A percentile compares a stretch with the other conserved stretches of the same genome.
These are phyloP conservation scores for Ganaspis brasiliensis DNA, from an alignment of 2,888 invertebrate species.

Conservation along the genomic window DNA sequence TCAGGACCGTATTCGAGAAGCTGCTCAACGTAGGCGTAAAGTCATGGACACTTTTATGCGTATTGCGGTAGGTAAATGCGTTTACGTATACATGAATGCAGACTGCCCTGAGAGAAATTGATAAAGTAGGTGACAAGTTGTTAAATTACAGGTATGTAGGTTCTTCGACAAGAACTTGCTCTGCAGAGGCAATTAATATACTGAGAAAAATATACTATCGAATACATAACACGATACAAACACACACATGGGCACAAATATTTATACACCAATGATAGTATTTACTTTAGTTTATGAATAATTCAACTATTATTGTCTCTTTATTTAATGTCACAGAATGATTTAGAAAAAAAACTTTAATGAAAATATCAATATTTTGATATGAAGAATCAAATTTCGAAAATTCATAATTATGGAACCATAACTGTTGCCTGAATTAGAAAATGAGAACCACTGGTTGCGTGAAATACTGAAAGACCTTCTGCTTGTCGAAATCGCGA, in stretches of 20 bases:
- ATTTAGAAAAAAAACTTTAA: no score
- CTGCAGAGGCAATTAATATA: neutral
- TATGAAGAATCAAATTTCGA: no score
- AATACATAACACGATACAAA: neutral
- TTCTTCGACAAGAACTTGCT: neutral
- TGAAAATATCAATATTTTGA: no score
- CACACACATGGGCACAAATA: neutral
- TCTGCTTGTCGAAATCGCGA: slow-evolving; percentile 22
- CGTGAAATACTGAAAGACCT: neutral
- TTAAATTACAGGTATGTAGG: slow-evolving; percentile 64
- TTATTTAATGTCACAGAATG: no score
- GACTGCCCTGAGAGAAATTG: slow-evolving; percentile 68
- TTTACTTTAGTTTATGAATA: no score
- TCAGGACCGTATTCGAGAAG: slow-evolving; percentile 30
- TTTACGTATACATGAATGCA: slow-evolving; percentile 9
- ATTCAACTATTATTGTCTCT: no score
- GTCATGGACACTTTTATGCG: slow-evolving; percentile 4
- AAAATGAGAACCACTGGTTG: slow-evolving; percentile 16
- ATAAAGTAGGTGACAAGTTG: slow-evolving; percentile 77
- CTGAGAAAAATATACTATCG: neutral
- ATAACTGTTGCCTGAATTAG: no score
- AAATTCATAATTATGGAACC: no score
- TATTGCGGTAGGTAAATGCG: slow-evolving; percentile 20
- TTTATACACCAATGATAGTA: no score
- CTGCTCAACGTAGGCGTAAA: slow-evolving; percentile 30